A percentile compares a stretch with the other conserved stretches of the same genome.
These are phyloP conservation scores for Cactoblastis cactorum DNA, from an alignment of 2,888 invertebrate genomes.

Conservation along the genomic window DNA sequence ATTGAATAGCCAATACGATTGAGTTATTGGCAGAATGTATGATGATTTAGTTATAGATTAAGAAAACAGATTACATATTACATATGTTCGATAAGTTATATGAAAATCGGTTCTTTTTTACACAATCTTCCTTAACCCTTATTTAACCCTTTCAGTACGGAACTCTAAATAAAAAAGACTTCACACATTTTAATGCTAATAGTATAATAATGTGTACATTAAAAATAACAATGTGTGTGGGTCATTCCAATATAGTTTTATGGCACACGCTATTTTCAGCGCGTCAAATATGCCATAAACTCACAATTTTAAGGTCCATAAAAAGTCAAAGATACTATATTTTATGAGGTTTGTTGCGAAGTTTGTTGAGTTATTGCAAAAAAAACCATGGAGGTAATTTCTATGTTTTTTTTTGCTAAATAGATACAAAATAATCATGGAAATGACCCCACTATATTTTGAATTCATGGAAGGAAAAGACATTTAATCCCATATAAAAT, in stretches of 20 bases:
- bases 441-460: no score
- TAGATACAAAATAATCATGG: no score
- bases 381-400: no score
- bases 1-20: no score
- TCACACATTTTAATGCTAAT: no score
- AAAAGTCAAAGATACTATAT: conserved; percentile 32
- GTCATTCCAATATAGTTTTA: conserved; percentile 49
- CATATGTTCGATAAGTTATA: no score
- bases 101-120: not conserved
- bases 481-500: no score
- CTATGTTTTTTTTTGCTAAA: no score
- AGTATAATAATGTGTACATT: not conserved
- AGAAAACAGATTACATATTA: not conserved
- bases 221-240: conserved; percentile 26
- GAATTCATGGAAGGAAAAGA: no score
- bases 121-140: not conserved
- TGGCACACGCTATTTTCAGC: conserved; percentile 15
- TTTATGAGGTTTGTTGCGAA: not conserved
- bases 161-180: not conserved
- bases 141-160: no score
- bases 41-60: not conserved
- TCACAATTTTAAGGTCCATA: not conserved
- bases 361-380: no score
- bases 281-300: conserved; percentile 12
- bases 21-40: not conserved